phyloP scores from a whole-genome alignment of 92 coral and sea anemone species.

The Chrysogorgia sp. region DNA sequence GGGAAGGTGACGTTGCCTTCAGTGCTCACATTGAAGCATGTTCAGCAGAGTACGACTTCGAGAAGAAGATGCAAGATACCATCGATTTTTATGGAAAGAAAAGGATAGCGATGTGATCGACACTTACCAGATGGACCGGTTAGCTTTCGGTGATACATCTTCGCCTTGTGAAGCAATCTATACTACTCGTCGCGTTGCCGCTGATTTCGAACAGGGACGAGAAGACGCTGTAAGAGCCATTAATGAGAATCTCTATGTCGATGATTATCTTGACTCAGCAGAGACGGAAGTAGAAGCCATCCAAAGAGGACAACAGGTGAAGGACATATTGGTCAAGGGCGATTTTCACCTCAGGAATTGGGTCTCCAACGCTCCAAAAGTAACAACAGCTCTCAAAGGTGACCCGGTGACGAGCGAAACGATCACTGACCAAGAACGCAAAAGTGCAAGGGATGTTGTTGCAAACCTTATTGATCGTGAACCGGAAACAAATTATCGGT shows the following conservation, averaged over 20 bases:
- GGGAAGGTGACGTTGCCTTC: conserved; percentile 53
- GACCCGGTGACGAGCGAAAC: background rate
- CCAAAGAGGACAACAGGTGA: conserved; percentile 28
- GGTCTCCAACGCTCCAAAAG: conserved; percentile 46
- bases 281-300: conserved; percentile 59
- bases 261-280: conserved; percentile 54
- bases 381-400: conserved; percentile 34
- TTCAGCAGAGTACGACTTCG: conserved; percentile 55
- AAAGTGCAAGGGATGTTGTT: background rate
- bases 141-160: conserved; percentile 56
- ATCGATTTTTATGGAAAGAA: conserved; percentile 68
- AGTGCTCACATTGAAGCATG: conserved; percentile 66
- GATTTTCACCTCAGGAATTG: conserved; percentile 63
- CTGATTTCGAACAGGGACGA: conserved; percentile 36
- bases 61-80: conserved; percentile 57
- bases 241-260: conserved; percentile 60
- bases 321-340: conserved; percentile 42
- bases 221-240: conserved; percentile 54
- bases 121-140: conserved; percentile 51
- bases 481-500: conserved; percentile 49
- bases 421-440: background rate
- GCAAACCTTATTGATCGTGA: conserved; percentile 53
- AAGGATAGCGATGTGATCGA: conserved; percentile 33
- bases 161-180: conserved; percentile 66
- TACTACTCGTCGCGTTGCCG: conserved; percentile 48